phyloP scores from a whole-genome alignment of 2,113 vertebrate species.

The Etheostoma spectabile region DNA sequence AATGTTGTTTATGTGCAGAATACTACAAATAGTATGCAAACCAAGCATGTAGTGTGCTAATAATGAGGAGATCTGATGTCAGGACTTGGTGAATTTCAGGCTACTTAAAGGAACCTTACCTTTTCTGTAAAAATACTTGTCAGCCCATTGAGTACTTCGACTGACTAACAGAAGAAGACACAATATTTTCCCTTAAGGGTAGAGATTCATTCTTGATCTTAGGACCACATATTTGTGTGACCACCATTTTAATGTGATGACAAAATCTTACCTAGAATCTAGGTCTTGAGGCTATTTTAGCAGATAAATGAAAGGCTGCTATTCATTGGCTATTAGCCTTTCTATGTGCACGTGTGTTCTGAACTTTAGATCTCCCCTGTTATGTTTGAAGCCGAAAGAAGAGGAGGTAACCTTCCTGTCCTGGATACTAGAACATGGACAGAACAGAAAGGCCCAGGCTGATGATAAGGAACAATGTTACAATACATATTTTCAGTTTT shows the following conservation, averaged over 20 bases:
- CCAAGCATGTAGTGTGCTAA: neutral
- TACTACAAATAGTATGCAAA: too few relatives aligned
- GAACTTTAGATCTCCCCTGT: constrained; percentile 4
- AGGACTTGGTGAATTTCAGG: neutral
- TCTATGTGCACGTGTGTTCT: constrained; percentile 9
- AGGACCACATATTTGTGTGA: too few relatives aligned
- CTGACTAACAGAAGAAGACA: neutral
- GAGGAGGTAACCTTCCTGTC: constrained; percentile 36
- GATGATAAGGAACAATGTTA: constrained; percentile 29
- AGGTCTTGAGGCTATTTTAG: neutral
- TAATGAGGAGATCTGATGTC: neutral
- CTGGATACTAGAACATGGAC: constrained; percentile 25
- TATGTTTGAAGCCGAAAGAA: constrained; percentile 15
- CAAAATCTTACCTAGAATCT: neutral
- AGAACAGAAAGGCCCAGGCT: constrained; percentile 7
- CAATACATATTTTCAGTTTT: constrained; percentile 21
- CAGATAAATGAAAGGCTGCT: neutral
- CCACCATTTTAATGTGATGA: neutral
- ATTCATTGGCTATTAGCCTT: neutral
- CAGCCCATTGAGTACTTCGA: neutral
- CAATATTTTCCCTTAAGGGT: neutral
- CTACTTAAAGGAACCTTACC: too few relatives aligned
- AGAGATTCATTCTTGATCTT: too few relatives aligned
- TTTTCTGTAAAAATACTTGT: neutral
- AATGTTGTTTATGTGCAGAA: neutral